These are phyloP conservation scores for Pyxicephalus adspersus DNA, from an alignment of 2,113 vertebrate genomes.

Conservation along the genomic window DNA sequence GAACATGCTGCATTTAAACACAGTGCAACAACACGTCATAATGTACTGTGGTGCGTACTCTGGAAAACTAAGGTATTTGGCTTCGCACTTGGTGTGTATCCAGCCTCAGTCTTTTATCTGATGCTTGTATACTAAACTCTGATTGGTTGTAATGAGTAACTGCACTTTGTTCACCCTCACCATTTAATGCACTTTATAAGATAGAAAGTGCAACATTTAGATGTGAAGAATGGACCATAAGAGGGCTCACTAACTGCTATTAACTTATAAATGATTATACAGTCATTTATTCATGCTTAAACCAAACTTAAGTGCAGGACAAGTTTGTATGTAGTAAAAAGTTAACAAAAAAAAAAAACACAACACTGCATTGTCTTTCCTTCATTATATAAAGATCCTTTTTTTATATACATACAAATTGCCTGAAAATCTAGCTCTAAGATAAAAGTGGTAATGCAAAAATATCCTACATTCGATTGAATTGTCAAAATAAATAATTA, in stretches of 20 bases:
- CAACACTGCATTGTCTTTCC: background rate
- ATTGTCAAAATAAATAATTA: background rate
- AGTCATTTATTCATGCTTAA: constrained; percentile 26
- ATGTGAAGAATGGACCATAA: too few relatives aligned
- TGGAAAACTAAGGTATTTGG: too few relatives aligned
- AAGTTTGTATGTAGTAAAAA: constrained; percentile 14
- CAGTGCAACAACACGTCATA: too few relatives aligned
- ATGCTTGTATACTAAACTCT: too few relatives aligned
- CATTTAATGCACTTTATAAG: too few relatives aligned
- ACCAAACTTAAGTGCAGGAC: constrained; percentile 10
- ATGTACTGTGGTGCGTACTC: too few relatives aligned
- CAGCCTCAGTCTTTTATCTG: too few relatives aligned
- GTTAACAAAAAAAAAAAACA: constrained; percentile 4
- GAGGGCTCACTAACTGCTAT: background rate
- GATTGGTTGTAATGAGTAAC: too few relatives aligned
- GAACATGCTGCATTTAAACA: too few relatives aligned
- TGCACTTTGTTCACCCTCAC: too few relatives aligned
- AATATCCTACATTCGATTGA: background rate
- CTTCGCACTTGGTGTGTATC: too few relatives aligned
- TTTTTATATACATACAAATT: background rate
- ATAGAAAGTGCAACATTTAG: too few relatives aligned
- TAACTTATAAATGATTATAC: background rate
- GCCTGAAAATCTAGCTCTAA: background rate
- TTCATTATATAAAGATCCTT: background rate
- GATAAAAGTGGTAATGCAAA: constrained; percentile 17